Base-by-base conservation (phyloP, 2,888 invertebrate genomes). In the Tenodera sinensis region DNA sequence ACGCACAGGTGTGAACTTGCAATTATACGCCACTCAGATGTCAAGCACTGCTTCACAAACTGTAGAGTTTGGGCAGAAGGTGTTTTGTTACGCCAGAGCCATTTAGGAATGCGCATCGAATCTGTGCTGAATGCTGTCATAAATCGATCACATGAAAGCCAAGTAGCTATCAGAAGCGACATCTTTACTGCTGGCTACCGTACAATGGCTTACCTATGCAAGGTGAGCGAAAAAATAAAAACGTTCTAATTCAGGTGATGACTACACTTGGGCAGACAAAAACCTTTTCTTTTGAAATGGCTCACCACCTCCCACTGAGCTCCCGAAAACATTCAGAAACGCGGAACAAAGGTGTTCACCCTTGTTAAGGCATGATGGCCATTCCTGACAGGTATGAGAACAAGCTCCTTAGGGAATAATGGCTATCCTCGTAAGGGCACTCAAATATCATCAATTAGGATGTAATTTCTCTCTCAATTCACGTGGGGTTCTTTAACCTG, bases 301-400 rank as follows among this genome's bases (percentile, higher is more conserved):
- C 28, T 20, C 27, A 28, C n/a, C 34, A 89, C 84, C 34, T 84
- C 89, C 87, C 71, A 87, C 87, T 28, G 89, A 42, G 28, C 87
- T 30, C 42, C 71, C 71, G 71, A 28, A 28, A 27, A 12, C 42
- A 25, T 34, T 28, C 28, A 7, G 14, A 20, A 28, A 84, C 27
- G 30, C 28, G 14, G 84, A 30, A 84, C 84, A 84, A 34, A 30
- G 2, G 83, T 71, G 20, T 84, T 28, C 84, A 84, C 54, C 54
- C 54, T 71, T 71, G 54, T 71, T 71, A 71, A 71, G 15, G 20
- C 54, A 34, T 28, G 84, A 9, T 28, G 84, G 28, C 25, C 28
- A 15, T 28, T 28, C 30, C 9, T 84, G 84, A 84, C 84, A 84
- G 84, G 84, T 83, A 83, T 83, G 27, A 28, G 25, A 84, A 84